Evolutionary conservation across 23 tunicate species (phyloP).

Genomic region (Pegea sp.): DNA sequence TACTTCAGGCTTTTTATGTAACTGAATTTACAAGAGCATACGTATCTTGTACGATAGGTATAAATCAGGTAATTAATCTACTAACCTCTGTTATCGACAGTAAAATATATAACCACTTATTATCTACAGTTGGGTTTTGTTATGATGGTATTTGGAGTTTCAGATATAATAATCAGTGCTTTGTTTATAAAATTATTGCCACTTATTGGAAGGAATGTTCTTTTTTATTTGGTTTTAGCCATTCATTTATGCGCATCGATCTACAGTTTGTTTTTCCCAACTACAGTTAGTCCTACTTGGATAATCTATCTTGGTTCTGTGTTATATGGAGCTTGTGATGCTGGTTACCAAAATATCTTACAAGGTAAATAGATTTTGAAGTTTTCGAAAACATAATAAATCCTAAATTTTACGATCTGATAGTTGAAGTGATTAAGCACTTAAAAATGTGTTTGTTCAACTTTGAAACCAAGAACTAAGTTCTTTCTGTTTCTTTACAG

Average conservation of each 20-base stretch:
- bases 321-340: conserved; percentile 30
- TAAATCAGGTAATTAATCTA: conserved; percentile 25
- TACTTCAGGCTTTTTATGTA: conserved; percentile 19
- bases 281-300: not conserved
- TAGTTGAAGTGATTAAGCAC: no score
- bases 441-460: not conserved
- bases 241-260: conserved; percentile 1
- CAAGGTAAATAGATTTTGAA: conserved; percentile 17
- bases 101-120: conserved; percentile 3
- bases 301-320: conserved; percentile 9
- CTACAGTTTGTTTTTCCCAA: conserved; percentile 11
- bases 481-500: conserved; percentile 4
- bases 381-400: not conserved
- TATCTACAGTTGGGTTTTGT: conserved; percentile 15
- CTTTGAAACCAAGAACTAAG: not conserved
- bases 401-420: no score
- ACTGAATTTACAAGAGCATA: conserved; percentile 42
- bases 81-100: no score
- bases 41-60: conserved; percentile 42
- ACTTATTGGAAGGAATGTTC: conserved; percentile 15
- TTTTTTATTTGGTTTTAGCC: conserved; percentile 3
- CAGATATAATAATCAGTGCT: conserved; percentile 16
- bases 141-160: conserved; percentile 12
- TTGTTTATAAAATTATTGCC: conserved; percentile 20
- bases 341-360: conserved; percentile 8